These are phyloP conservation scores for Aspidoscelis tigris DNA, from an alignment of 2,113 vertebrate genomes.

Conservation along the genomic window DNA sequence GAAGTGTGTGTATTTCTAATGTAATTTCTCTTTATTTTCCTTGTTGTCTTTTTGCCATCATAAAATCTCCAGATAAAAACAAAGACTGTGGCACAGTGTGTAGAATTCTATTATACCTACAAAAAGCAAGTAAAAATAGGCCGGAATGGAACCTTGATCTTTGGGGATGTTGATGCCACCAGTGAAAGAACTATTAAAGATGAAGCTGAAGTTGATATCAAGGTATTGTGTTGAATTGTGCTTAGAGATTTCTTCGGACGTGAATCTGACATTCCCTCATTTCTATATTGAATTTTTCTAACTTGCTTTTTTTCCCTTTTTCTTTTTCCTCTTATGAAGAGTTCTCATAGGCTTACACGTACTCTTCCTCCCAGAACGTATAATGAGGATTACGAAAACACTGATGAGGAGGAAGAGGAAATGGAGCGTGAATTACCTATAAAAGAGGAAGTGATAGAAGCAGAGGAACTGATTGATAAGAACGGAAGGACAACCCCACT, in stretches of 20 bases:
- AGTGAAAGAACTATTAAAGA: conserved; percentile 80
- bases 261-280: neutral
- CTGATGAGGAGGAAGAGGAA: conserved; percentile 68
- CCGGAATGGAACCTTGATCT: conserved; percentile 89
- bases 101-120: conserved; percentile 98
- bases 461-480: conserved; percentile 78
- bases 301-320: neutral
- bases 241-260: neutral
- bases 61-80: conserved; percentile 85
- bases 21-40: neutral
- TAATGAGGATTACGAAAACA: conserved; percentile 68
- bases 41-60: neutral
- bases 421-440: conserved; percentile 63
- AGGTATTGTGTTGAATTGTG: conserved; percentile 69
- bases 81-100: conserved; percentile 95
- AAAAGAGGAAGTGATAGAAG: conserved; percentile 73
- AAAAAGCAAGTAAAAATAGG: conserved; percentile 97
- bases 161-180: conserved; percentile 84
- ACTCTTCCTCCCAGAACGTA: conserved; percentile 77
- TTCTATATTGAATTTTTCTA: neutral
- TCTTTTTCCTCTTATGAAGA: conserved; percentile 70
- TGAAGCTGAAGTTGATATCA: conserved; percentile 88
- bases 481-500: conserved; percentile 69
- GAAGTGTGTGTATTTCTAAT: neutral
- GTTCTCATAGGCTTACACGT: conserved; percentile 82